These are phyloP conservation scores for Argyresthia goedartella DNA, from an alignment of 2,888 invertebrate genomes.

Conservation along the genomic window DNA sequence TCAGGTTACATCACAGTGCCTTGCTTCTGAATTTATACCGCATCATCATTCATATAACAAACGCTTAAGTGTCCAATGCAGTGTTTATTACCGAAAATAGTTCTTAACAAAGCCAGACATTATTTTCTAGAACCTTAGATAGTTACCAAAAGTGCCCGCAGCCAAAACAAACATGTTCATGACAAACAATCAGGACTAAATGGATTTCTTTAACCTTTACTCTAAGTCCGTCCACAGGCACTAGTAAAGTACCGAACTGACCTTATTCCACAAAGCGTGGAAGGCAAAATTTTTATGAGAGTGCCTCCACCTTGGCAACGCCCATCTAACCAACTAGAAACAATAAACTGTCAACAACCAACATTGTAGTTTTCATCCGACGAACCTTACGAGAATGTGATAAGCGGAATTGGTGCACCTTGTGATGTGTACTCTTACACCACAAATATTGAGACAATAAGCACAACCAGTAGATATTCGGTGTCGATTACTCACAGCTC, in stretches of 20 bases:
- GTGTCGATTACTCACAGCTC: slow-evolving; percentile 52
- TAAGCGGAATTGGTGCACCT: neutral
- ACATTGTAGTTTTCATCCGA: too few relatives aligned
- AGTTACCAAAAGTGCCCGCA: neutral
- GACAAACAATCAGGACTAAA: neutral
- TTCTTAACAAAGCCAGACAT: neutral
- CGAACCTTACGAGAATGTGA: too few relatives aligned
- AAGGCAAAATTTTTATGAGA: slow-evolving; percentile 61
- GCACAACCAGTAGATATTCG: too few relatives aligned
- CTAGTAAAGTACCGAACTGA: slow-evolving; percentile 36
- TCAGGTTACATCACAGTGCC: too few relatives aligned
- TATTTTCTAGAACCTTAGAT: neutral
- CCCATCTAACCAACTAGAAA: slow-evolving; percentile 67
- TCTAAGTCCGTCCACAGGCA: neutral
- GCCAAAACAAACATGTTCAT: neutral
- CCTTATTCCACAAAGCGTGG: slow-evolving; percentile 56
- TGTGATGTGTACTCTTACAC: neutral
- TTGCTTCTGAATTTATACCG: neutral
- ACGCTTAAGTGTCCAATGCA: neutral
- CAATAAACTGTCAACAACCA: slow-evolving; percentile 15
- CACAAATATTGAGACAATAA: too few relatives aligned
- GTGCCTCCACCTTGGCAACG: slow-evolving; percentile 64
- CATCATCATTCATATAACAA: neutral
- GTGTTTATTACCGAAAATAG: neutral
- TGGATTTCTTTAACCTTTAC: neutral